Evolutionary conservation across 2,888 invertebrate species (phyloP).

Genomic region (Perizoma flavofasciatum): DNA sequence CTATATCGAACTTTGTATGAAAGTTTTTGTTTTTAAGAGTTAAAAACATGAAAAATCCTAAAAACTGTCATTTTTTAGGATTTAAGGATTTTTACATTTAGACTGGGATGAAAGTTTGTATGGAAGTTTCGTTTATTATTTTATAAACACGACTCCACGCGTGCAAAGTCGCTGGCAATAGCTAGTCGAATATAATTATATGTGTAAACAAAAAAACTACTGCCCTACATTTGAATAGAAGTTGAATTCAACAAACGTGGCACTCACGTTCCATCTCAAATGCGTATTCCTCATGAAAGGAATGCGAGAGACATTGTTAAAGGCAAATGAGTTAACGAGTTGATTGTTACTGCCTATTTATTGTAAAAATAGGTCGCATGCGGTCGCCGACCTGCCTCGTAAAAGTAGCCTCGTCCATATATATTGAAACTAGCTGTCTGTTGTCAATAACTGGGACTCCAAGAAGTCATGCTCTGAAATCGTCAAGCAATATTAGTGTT

Average conservation of each 20-base stretch:
- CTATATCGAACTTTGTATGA: too few relatives aligned
- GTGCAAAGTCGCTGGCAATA: too few relatives aligned
- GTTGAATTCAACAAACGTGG: slow-evolving; percentile 42
- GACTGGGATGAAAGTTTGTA: too few relatives aligned
- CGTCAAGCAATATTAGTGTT: background rate
- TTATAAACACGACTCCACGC: too few relatives aligned
- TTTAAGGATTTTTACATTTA: too few relatives aligned
- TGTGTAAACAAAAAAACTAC: slow-evolving; percentile 12
- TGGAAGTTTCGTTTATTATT: too few relatives aligned
- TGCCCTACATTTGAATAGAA: slow-evolving; percentile 44
- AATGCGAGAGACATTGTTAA: slow-evolving; percentile 63
- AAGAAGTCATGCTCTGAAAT: background rate
- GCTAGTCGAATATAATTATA: slow-evolving; percentile 2
- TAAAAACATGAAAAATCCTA: too few relatives aligned
- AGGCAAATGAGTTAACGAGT: slow-evolving; percentile 65
- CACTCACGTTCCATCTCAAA: slow-evolving; percentile 45
- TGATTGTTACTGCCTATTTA: slow-evolving; percentile 68
- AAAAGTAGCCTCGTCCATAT: slow-evolving; percentile 28
- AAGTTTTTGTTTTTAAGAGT: too few relatives aligned
- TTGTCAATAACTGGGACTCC: slow-evolving; percentile 4
- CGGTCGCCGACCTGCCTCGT: slow-evolving; percentile 61
- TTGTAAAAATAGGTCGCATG: slow-evolving; percentile 69
- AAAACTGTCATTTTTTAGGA: too few relatives aligned
- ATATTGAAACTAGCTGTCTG: slow-evolving; percentile 16
- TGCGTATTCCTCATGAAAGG: slow-evolving; percentile 49